Conservation (phyloP, 1,140 invertebrate genomes). For the Xylocopa sonorina region DNA sequence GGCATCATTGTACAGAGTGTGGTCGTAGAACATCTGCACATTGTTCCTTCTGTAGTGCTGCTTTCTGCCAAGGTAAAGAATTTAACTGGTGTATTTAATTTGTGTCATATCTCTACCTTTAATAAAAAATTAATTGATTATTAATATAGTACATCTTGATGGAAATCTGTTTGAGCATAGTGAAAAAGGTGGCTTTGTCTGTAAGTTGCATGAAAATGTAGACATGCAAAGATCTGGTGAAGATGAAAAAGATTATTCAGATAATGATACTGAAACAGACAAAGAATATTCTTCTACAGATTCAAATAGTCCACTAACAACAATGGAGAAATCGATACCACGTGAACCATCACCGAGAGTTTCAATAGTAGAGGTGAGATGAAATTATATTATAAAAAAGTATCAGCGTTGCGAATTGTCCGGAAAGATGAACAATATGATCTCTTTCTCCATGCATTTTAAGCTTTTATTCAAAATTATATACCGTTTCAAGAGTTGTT, state of each 20-base stretch:
- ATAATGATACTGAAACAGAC: constrained; percentile 69
- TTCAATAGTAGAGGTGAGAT: constrained; percentile 76
- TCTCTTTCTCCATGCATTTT: constrained; percentile 7
- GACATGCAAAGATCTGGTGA: constrained; percentile 63
- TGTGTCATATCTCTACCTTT: neutral
- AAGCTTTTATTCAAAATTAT: constrained; percentile 10
- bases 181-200: constrained; percentile 66
- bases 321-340: constrained; percentile 61
- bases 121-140: neutral
- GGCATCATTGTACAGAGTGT: constrained; percentile 74
- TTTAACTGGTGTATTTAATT: neutral
- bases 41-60: constrained; percentile 72
- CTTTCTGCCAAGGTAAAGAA: constrained; percentile 74
- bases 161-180: constrained; percentile 69
- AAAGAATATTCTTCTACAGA: constrained; percentile 68
- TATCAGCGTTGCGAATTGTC: constrained; percentile 23
- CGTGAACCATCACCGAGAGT: constrained; percentile 72
- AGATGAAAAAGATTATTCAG: constrained; percentile 70
- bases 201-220: constrained; percentile 66
- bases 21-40: constrained; percentile 70
- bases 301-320: constrained; percentile 64
- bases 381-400: constrained; percentile 36
- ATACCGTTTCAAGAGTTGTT: constrained; percentile 16
- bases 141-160: constrained; percentile 63
- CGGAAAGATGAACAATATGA: neutral